These are phyloP conservation scores for Passer domesticus DNA, from an alignment of 2,113 vertebrate genomes.

Conservation along the genomic window DNA sequence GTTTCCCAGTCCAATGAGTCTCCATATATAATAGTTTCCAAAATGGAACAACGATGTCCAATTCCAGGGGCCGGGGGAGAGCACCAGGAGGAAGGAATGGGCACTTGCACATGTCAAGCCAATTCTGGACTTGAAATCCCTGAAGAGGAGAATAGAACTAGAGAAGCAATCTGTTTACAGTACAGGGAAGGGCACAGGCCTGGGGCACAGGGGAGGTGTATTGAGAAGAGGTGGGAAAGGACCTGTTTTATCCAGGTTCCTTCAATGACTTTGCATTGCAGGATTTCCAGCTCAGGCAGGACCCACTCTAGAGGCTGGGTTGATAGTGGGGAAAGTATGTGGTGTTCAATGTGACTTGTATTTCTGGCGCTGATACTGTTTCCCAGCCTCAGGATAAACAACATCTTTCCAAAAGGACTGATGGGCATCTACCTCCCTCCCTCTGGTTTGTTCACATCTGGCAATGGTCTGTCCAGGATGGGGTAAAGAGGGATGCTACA, in stretches of 20 bases:
- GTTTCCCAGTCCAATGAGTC: slow-evolving; percentile 46
- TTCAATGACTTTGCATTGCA: not conserved
- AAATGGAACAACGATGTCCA: slow-evolving; percentile 45
- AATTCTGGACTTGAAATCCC: slow-evolving; percentile 24
- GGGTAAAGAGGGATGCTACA: not conserved
- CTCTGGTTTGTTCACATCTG: not conserved
- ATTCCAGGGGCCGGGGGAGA: not conserved
- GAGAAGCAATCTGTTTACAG: slow-evolving; percentile 35
- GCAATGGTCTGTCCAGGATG: not conserved
- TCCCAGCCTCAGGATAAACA: not conserved
- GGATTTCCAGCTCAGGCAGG: not conserved
- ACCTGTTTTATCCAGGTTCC: not conserved
- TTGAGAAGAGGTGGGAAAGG: not conserved
- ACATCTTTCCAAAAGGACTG: not conserved
- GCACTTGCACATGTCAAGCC: slow-evolving; percentile 20
- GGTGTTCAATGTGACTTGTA: not conserved
- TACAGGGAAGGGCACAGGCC: not conserved
- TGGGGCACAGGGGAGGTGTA: not conserved
- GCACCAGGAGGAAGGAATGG: not conserved
- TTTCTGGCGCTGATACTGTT: not conserved
- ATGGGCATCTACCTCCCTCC: not conserved
- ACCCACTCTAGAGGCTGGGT: not conserved
- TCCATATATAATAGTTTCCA: slow-evolving; percentile 50
- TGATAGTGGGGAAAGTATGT: not conserved
- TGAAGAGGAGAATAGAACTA: not conserved